A percentile compares a stretch with the other conserved stretches of the same genome.
Conservation (phyloP, 2,888 invertebrate species). For the Leptopilina syphax region DNA sequence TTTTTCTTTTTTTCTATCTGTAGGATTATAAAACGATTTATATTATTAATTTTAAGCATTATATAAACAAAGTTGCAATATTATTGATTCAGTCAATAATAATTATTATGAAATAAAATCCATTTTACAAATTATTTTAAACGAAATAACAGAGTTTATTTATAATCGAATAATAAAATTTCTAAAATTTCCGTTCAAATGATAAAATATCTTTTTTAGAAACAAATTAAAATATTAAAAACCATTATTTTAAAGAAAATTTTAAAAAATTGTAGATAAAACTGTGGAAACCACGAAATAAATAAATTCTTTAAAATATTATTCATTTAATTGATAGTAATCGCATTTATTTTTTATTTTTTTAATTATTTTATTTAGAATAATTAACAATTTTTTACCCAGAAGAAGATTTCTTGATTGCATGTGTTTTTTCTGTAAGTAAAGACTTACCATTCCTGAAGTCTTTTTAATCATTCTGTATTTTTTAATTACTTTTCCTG, state of each 20-base stretch:
- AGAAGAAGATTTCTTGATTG: background rate
- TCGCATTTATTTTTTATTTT: background rate
- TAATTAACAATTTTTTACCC: background rate
- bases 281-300: background rate
- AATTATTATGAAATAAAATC: background rate
- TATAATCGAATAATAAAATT: background rate
- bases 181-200: background rate
- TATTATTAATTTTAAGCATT: constrained; percentile 5
- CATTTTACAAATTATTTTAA: background rate
- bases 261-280: background rate
- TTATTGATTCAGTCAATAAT: background rate
- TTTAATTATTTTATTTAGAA: background rate
- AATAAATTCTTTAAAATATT: background rate
- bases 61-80: background rate
- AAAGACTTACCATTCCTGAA: constrained; percentile 29
- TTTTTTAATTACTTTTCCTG: constrained; percentile 44
- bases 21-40: constrained; percentile 40
- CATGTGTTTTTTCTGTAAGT: constrained; percentile 41
- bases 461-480: constrained; percentile 33
- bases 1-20: constrained; percentile 1
- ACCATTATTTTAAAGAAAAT: background rate
- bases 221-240: background rate
- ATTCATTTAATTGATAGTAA: background rate
- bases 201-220: background rate
- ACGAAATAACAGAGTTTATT: background rate